Evolutionary conservation across 1,140 invertebrate genomes (phyloP), one percentile per base, ranked within the genome.

Genomic region (Dryas iulia): DNA sequence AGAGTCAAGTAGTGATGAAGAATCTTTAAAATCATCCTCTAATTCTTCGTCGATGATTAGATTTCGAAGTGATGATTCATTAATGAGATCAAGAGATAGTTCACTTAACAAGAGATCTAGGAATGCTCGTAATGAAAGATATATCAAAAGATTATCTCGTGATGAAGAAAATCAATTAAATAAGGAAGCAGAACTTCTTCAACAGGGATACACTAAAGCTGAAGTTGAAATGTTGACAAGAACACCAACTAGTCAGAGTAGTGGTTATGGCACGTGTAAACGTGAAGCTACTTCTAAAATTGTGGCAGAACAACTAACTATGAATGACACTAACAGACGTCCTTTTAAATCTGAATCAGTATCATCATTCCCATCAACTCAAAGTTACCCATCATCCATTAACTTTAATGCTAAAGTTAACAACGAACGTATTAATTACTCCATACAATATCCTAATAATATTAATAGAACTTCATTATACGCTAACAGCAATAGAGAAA

Each of bases 1-100:
- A n/a, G 93, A 93, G n/a, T 95, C 94, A 24, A 96, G 95, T 78
- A 96, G 95, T 53, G 95, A 95, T 68, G 96, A 96, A 71, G 95
- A 95, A 73, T 94, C 93, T 28, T 83, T 94, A 58, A 93, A 93
- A 66, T 95, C 95, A 1, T 88, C 69, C 57, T 71, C 92, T 21
- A 94, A 93, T 72, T 95, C 95, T 10, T 94, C 94, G 10, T 94
- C 94, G 4, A 94, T 94, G 72, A 87, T 93, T 28, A 92, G 93
- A 75, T 94, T 95, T 76, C 91, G 94, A 75, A 95, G 94, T 81
- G 95, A 95, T 62, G 95, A 95, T 74, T 95, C 93, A 63, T 90
- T 94, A 54, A 94, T 93, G 78, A 90, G 90, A 31, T 92, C 88
- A 60, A 92, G 93, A 73, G 94, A 93, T 47, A 93, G 93, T 25